A percentile compares a stretch with the other conserved stretches of the same genome.
Evolutionary conservation across 2,113 vertebrate genomes (phyloP).

Genomic region (Psephotus haematonotus): DNA sequence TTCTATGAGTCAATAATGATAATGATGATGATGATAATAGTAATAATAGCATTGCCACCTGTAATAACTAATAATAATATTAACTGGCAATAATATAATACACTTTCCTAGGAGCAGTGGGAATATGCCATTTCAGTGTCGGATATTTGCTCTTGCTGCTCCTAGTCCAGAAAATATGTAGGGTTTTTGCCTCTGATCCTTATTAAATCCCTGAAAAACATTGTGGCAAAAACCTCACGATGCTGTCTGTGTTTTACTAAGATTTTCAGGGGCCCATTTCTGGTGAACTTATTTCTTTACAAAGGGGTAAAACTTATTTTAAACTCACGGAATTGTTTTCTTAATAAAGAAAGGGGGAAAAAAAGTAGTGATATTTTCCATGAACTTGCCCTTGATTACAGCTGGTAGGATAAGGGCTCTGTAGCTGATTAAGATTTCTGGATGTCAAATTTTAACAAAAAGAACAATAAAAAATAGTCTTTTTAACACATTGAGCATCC

Average conservation of each 20-base stretch:
- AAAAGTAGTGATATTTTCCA: background rate
- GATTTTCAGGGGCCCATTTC: background rate
- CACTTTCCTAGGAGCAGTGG: background rate
- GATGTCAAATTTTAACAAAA: background rate
- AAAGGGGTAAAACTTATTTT: background rate
- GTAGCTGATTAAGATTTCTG: background rate
- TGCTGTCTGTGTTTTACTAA: background rate
- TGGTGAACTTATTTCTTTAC: background rate
- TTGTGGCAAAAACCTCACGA: background rate
- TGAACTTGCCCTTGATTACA: background rate
- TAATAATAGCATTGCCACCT: background rate
- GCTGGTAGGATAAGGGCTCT: background rate
- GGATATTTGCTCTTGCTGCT: background rate
- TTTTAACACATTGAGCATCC: background rate
- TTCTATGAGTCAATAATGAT: background rate
- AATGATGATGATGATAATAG: background rate
- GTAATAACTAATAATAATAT: background rate
- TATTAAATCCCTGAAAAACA: background rate
- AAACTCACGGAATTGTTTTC: background rate
- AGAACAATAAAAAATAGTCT: background rate
- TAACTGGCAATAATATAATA: background rate
- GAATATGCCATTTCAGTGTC: background rate
- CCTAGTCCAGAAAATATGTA: background rate
- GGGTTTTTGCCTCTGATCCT: background rate
- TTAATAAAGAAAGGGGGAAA: background rate